These are phyloP conservation scores for Darevskia mixta DNA, from an alignment of 2,797 vertebrate genomes.

Conservation along the genomic window DNA sequence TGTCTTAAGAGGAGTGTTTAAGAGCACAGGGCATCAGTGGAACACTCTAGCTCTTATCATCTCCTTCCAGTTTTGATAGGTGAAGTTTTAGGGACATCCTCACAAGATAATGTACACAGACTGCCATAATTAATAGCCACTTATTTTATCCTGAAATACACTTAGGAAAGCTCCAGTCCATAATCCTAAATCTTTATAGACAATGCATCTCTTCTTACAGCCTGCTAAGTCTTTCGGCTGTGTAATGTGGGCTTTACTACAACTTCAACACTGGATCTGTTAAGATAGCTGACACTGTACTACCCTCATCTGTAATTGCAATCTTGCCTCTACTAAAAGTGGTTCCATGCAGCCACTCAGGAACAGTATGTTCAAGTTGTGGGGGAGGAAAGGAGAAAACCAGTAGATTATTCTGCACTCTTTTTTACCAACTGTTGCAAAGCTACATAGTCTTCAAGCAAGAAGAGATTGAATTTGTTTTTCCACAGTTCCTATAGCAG, in stretches of 20 bases:
- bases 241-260: constrained; percentile 60
- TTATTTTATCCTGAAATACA: constrained; percentile 42
- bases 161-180: background rate
- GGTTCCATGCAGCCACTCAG: constrained; percentile 58
- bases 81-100: constrained; percentile 15
- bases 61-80: constrained; percentile 8
- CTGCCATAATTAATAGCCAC: constrained; percentile 34
- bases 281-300: constrained; percentile 54
- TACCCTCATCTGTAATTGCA: constrained; percentile 72
- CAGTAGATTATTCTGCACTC: constrained; percentile 43
- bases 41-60: constrained; percentile 4
- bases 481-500: no score
- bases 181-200: constrained; percentile 37
- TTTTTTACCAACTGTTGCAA: background rate
- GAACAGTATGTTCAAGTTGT: constrained; percentile 23
- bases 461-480: background rate
- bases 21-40: background rate
- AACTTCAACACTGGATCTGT: constrained; percentile 57
- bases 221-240: constrained; percentile 54
- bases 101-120: constrained; percentile 1
- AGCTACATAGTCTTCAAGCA: background rate
- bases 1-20: constrained; percentile 6
- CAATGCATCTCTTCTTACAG: constrained; percentile 44
- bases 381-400: background rate
- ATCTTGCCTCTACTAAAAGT: constrained; percentile 63